Evolutionary conservation across 2,113 vertebrate genomes (phyloP), one percentile per base, ranked within the genome.

Genomic region (Centrocercus urophasianus): DNA sequence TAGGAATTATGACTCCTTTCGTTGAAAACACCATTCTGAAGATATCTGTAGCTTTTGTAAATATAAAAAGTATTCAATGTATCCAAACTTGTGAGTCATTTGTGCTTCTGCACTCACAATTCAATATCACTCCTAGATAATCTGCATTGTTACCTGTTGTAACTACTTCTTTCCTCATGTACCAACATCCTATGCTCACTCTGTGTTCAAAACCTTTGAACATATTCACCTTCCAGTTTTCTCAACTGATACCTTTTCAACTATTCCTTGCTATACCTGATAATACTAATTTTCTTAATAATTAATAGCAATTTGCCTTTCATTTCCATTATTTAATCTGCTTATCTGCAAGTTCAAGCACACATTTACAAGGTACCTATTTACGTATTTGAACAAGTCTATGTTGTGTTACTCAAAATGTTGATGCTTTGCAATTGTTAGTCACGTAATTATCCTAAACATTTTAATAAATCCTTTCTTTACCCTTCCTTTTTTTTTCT

Each of bases 141-240:
- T 86, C 17, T 63, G 50, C 56, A 34, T 42, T 64, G 13, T 64
- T 71, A 42, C 34, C 19, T 54, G 3, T 88, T 36, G 10, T 80
- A 54, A 32, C 30, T 47, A 57, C 40, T 64, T 48, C 70, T 40
- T 36, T 27, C 25, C 10, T 56, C 22, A 3, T 50, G 77, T 86
- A 14, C 56, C 24, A 1, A 2, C 5, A 5, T 50, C 9, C 52
- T 38, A 18, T 3, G 0, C 27, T 73, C 25, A 2, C 17, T 77
- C 69, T 24, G 7, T 59, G 18, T 60, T 56, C 70, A 78, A 64
- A 83, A 40, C 25, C 56, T 47, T 47, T 77, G 32, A 81, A 20
- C 9, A 2, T 34, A 8, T 9, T 75, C 11, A 6, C 4, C 30
- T 73, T 0, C 3, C 28, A 32, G 6, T 14, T 69, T 74, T 65